Evolutionary conservation across 1,140 invertebrate species (phyloP).

Genomic region (Rhopalosiphum maidis): DNA sequence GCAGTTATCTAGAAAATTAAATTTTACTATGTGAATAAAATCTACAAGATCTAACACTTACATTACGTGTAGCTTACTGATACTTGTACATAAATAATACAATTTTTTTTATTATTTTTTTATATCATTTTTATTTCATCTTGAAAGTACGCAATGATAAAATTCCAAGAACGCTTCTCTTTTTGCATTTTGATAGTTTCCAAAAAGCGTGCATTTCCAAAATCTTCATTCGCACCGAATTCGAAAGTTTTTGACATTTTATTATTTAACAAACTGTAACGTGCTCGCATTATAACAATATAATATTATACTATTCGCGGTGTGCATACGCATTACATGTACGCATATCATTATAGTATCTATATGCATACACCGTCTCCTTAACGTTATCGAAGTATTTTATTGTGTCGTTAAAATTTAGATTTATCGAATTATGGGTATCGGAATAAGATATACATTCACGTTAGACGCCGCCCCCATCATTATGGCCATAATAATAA

Average conservation of each 20-base stretch:
- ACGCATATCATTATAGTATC: not conserved
- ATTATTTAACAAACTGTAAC: not conserved
- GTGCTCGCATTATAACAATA: not conserved
- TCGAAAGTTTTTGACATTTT: not conserved
- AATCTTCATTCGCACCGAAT: not conserved
- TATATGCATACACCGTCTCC: not conserved
- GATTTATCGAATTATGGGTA: not conserved
- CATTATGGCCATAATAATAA: not conserved
- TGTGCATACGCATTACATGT: not conserved
- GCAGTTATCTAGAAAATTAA: not conserved
- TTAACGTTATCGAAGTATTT: not conserved
- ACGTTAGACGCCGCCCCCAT: not conserved
- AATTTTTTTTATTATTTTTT: not conserved
- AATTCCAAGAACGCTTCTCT: not conserved
- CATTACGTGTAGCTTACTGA: not conserved
- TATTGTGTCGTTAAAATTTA: not conserved
- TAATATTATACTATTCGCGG: not conserved
- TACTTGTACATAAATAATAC: not conserved
- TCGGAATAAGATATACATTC: not conserved
- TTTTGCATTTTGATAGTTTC: not conserved
- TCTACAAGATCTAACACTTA: not conserved
- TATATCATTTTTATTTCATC: not conserved
- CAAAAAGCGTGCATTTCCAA: not conserved
- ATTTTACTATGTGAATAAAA: too few species aligned
- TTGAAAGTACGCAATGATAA: not conserved